phyloP scores from a whole-genome alignment of 2,888 invertebrate species.

The Zaprionus lineosus region DNA sequence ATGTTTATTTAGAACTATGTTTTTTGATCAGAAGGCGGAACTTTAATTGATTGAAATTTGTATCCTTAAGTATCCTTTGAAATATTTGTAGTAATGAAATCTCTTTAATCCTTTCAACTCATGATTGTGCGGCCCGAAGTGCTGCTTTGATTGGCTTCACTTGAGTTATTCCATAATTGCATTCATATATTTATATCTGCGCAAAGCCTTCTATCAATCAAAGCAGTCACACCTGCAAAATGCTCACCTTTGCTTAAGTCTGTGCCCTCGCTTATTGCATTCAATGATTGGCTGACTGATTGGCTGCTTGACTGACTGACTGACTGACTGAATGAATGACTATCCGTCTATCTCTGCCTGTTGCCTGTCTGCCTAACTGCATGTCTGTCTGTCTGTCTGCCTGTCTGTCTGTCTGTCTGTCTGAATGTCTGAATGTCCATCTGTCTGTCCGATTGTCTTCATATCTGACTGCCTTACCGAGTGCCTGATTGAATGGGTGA shows the following conservation, averaged over 20 bases:
- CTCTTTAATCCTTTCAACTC: no score
- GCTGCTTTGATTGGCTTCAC: no score
- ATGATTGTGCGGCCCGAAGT: no score
- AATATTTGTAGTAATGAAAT: no score
- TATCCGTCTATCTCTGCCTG: no score
- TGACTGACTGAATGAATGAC: constrained; percentile 29
- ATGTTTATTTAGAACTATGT: no score
- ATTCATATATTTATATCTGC: no score
- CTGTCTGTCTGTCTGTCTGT: constrained; percentile 21
- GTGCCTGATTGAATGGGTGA: constrained; percentile 23
- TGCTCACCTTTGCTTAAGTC: neutral
- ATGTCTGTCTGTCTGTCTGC: constrained; percentile 15
- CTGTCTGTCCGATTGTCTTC: constrained; percentile 23
- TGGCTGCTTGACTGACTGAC: constrained; percentile 21
- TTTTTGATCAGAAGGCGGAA: no score
- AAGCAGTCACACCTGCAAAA: constrained; percentile 11
- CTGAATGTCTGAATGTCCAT: constrained; percentile 27
- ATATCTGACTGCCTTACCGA: constrained; percentile 16
- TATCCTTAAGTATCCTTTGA: no score
- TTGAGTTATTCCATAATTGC: no score
- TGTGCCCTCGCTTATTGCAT: neutral
- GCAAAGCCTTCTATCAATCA: no score
- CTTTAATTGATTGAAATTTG: no score
- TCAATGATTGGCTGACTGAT: constrained; percentile 15
- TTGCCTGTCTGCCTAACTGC: neutral